These are phyloP conservation scores for Lepidurus apus DNA, from an alignment of 1,140 invertebrate species.

Conservation along the genomic window DNA sequence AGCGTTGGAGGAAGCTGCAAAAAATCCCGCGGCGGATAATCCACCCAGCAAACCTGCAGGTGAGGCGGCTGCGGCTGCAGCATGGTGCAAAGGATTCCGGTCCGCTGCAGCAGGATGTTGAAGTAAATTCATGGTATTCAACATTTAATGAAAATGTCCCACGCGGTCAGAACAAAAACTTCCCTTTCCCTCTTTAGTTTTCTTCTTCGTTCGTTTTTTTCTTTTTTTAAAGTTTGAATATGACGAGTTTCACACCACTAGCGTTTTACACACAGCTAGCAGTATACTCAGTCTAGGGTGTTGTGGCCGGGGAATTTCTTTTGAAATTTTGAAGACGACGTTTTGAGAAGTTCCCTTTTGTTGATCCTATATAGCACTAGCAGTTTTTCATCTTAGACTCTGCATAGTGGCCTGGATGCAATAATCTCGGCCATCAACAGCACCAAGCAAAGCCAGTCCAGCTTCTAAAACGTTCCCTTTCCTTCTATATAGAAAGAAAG, in stretches of 20 bases:
- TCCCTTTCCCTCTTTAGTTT: not conserved
- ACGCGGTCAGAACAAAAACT: not conserved
- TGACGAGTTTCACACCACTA: not conserved
- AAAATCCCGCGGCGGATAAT: conserved; percentile 23
- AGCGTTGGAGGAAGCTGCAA: conserved; percentile 23
- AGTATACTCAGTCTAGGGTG: not conserved
- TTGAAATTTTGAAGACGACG: not conserved
- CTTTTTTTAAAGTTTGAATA: not conserved
- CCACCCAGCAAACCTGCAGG: conserved; percentile 31
- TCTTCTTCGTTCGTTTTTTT: not conserved
- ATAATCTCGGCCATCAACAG: not conserved
- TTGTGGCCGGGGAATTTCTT: conserved; percentile 9
- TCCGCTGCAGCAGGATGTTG: conserved; percentile 30
- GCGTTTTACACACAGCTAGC: no score
- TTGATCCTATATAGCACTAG: not conserved
- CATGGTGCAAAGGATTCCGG: conserved; percentile 30
- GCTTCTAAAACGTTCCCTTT: not conserved
- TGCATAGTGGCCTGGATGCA: not conserved
- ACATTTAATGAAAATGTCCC: not conserved
- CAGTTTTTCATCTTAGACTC: conserved; percentile 14
- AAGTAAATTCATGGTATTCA: conserved; percentile 31
- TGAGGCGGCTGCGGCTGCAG: not conserved
- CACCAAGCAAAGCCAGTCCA: not conserved
- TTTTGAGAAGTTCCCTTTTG: conserved; percentile 17
- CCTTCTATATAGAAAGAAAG: not conserved